Base-by-base conservation (phyloP, 2,888 invertebrate species). In the Ophion obscuratus region DNA sequence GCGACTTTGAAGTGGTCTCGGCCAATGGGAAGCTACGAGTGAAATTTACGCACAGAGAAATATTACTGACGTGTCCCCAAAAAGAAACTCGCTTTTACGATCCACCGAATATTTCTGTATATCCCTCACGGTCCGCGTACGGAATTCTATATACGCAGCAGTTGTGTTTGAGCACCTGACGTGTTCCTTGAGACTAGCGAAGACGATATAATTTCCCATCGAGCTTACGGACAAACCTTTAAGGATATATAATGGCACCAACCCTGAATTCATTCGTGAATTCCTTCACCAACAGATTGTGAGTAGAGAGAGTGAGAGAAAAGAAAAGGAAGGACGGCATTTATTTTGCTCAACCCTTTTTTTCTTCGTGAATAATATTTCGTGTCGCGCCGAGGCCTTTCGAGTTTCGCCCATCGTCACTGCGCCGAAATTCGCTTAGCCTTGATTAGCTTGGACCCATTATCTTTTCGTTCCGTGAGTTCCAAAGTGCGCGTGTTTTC, bases 221-320 rank as follows among this genome's bases (percentile, higher is more conserved):
- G 53, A 53, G 53, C 53, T 53, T 53, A 53, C 71, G 31, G 59
- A 74, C 24, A 81, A 74, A 75, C 24, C 61, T 40, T 71, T 74
- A 80, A 84, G 81, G 85, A 88, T 57, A 57, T 57, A 92, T 84
- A 88, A 96, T 96, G 96, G 95, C 96, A 93, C 94, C 96, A 88
- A 95, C 95, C 90, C 94, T 96, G 88, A 95, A 95, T 91, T 95
- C 95, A 85, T 97, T 97, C 94, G 93, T 96, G 91, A 96, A 96
- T 94, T 96, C 96, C 89, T 97, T 97, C 94, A 96, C 95, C 93
- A 96, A 95, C 94, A 96, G 95, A 92, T 94, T 97, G 97, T 97
- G 94, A 96, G 97, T 96, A 75, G 2, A 53, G 1, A 40, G n/a
- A 31, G 27, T 1, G 5, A 4, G 31, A 53, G 11, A 14, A 53